phyloP scores from a whole-genome alignment of 2,113 vertebrate species.

The Pangasianodon hypophthalmus region DNA sequence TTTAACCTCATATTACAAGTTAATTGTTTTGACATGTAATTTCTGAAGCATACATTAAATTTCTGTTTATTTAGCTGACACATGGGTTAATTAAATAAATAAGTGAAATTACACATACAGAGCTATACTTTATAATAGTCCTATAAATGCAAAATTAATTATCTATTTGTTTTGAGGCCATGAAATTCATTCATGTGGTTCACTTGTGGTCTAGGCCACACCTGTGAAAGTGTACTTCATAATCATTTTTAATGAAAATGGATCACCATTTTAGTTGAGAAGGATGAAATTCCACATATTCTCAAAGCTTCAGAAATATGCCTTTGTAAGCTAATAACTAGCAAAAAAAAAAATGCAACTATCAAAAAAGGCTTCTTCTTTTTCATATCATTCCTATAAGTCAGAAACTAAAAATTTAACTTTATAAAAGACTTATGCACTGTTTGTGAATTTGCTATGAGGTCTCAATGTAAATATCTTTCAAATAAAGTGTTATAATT shows the following conservation, averaged over 20 bases:
- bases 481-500: too few species aligned
- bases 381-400: not conserved
- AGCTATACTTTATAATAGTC: not conserved
- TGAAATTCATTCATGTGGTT: not conserved
- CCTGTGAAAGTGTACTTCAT: not conserved
- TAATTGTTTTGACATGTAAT: not conserved
- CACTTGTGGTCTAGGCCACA: not conserved
- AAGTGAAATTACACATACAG: not conserved
- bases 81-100: not conserved
- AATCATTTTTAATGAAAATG: not conserved
- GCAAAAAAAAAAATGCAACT: not conserved
- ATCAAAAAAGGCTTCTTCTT: not conserved
- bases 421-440: too few species aligned
- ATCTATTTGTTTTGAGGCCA: not conserved
- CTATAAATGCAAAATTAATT: not conserved
- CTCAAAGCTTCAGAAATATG: not conserved
- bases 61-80: not conserved
- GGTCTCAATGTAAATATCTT: too few species aligned
- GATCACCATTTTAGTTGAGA: not conserved
- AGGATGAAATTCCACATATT: not conserved
- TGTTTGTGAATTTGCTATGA: too few species aligned
- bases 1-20: not conserved
- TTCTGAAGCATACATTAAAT: not conserved
- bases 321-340: too few species aligned
- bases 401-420: not conserved